A percentile compares a stretch with the other conserved stretches of the same genome.
Conservation (phyloP, 2,888 invertebrate species). For the Sycophila texana region DNA sequence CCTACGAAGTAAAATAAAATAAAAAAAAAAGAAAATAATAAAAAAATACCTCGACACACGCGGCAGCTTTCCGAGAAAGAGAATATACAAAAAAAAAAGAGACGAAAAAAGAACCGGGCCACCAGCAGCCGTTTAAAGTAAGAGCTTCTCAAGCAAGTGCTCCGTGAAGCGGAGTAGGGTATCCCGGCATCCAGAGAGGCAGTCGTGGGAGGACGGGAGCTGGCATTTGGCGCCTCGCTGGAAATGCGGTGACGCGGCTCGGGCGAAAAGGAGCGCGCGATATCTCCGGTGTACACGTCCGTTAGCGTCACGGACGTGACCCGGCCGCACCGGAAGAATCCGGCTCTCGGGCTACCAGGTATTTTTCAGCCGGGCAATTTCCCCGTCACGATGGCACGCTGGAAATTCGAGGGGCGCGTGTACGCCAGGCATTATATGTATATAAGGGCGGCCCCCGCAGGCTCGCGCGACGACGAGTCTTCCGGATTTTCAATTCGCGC, state of each 20-base stretch:
- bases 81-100: too few species aligned
- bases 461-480: too few species aligned
- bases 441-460: neutral
- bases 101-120: too few species aligned
- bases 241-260: constrained; percentile 7
- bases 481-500: constrained; percentile 32
- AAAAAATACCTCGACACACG: too few species aligned
- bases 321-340: constrained; percentile 11
- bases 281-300: constrained; percentile 29
- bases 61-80: too few species aligned
- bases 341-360: neutral
- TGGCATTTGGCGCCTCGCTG: neutral
- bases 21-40: too few species aligned
- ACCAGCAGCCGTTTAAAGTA: neutral
- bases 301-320: constrained; percentile 5
- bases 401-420: constrained; percentile 9
- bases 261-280: neutral
- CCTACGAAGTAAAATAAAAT: too few species aligned
- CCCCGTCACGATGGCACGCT: constrained; percentile 22
- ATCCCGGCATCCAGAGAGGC: too few species aligned
- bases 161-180: neutral
- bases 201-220: too few species aligned
- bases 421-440: neutral
- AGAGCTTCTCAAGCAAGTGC: neutral
- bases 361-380: constrained; percentile 42